These are phyloP conservation scores for Phaethon lepturus DNA, from an alignment of 2,113 vertebrate genomes.

Conservation along the genomic window DNA sequence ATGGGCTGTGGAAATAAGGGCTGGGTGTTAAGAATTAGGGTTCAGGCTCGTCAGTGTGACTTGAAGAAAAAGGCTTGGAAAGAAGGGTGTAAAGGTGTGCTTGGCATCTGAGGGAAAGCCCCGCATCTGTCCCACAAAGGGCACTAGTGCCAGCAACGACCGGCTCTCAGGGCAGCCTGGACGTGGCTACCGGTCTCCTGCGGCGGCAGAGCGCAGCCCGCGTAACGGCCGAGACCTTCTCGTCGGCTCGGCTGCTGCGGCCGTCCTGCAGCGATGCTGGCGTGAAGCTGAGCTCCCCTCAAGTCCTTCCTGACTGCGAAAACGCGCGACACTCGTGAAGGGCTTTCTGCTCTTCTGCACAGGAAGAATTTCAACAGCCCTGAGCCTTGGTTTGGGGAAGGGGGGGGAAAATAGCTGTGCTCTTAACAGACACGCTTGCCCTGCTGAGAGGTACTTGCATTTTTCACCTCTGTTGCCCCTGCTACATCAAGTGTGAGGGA, in stretches of 20 bases:
- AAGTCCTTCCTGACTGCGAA: fast-evolving
- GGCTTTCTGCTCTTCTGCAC: neutral
- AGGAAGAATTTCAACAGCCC: neutral
- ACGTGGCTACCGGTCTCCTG: fast-evolving
- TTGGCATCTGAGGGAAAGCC: neutral
- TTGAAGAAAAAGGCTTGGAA: neutral
- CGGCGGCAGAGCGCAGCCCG: neutral
- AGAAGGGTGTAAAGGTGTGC: neutral
- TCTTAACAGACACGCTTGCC: neutral
- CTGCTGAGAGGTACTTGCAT: neutral
- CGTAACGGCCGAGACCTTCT: neutral
- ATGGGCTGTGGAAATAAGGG: neutral
- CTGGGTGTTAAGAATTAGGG: neutral
- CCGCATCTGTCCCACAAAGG: neutral
- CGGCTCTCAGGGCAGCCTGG: neutral
- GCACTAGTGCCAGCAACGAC: fast-evolving
- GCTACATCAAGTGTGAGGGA: conserved; percentile 49
- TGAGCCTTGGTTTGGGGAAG: neutral
- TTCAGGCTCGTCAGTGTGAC: neutral
- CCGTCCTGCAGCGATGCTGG: neutral
- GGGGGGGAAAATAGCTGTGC: neutral
- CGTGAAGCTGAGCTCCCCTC: neutral
- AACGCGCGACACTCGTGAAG: neutral
- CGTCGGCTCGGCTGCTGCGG: neutral
- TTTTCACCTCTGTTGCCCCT: conserved; percentile 59